Evolutionary conservation across 2,113 vertebrate genomes (phyloP), one percentile per base, ranked within the genome.

Genomic region (Scomber japonicus): DNA sequence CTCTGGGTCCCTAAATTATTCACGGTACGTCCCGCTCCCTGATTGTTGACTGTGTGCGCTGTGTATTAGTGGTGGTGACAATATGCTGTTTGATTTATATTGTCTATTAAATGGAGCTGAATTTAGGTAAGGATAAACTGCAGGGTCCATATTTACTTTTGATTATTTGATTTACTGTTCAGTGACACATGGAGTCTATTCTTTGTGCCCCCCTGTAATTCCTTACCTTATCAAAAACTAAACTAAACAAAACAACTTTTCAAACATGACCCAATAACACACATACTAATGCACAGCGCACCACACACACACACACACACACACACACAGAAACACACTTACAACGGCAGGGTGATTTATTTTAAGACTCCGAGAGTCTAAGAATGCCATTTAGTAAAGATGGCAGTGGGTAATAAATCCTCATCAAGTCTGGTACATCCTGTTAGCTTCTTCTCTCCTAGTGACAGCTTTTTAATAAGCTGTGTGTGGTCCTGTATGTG

Each of bases 361-460:
- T 93, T 92, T 91, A 93, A 91, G 88, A 90, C 86, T 82, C 81
- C 1, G 49, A 70, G 85, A 89, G 84, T 92, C 84, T 86, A 92
- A 92, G 91, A 92, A 89, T 94, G 94, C 91, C 90, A 94, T 94
- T 94, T 93, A 94, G 91, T 91, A 89, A 90, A 90, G 90, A 86
- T 94, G 93, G 88, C 94, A 94, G 90, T 71, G 84, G 93, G 94
- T 94, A 94, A 94, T 94, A 94, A 94, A 94, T 95, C 92, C 92
- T 94, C 94, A 94, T 95, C 93, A 94, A 91, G 89, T 91, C 89
- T 87, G 87, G 88, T 90, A 91, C 89, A 91, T 94, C 94, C 91
- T 88, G 90, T 94, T 92, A 93, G 92, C 88, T 86, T 92, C 89
- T 84, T 80, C 86, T 87, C 91, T 87, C 78, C 78, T 73, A 17